Base-by-base conservation (phyloP, 2,888 invertebrate genomes). In the Apantesis nais region DNA sequence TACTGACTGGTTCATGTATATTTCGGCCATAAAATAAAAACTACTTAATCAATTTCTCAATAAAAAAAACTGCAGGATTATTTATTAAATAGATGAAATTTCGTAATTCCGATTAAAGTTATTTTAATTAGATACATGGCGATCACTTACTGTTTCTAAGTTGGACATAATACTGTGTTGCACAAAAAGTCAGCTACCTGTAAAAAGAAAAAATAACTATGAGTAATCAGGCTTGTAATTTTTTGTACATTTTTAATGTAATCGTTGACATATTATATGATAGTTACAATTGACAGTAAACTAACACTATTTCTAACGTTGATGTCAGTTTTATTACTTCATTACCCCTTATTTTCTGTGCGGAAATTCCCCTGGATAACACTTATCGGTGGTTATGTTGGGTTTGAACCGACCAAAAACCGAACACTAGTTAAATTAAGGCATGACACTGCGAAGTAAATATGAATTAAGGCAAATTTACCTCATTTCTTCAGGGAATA, bases 131-230 rank as follows among this genome's bases (percentile, higher is more conserved):
- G 25, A 9, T 25, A 19, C 0, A 39, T 8, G 25, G 19, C 39
- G 16, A 16, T 25, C 29, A 63, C 62, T 63, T 63, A 63, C 63
- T 63, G 29, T 63, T 44, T 44, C 22, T 31, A 8, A 3, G 31
- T 44, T 22, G 29, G 11, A 63, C 11, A 29, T 31, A 16, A 9
- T 2, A 11, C 11, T 29, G 22, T 19, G 0, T 0, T 19, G 62
- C 9, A 63, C 19, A 29, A 44, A 63, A 11, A n/a, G n/a, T n/a
- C 3, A 44, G 31, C 44, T 63, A 63, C 63, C 63, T 63, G 63
- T 31, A 63, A 63, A 44, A 4, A 44, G 29, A 63, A 44, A 12
- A 31, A 63, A 44, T 25, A 44, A 22, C 11, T 55, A 58, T 58
- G 25, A 14, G 44, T 44, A 14, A 29, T 62, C n/a, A 19, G 16